Base-by-base conservation (phyloP, 2,113 vertebrate species). In the Rhegmatorhina hoffmannsi region DNA sequence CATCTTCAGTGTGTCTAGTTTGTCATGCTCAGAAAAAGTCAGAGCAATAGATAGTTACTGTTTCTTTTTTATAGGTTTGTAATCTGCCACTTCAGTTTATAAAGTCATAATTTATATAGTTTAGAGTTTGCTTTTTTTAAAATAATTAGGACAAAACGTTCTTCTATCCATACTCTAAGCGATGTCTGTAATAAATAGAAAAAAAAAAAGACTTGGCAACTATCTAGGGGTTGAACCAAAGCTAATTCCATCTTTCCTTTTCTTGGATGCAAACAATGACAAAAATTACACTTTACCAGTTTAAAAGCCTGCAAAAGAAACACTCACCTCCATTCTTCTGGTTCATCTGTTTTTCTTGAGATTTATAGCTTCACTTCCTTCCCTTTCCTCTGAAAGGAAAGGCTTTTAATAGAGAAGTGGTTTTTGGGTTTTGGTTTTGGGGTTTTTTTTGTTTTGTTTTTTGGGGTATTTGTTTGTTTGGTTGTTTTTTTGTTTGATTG, bases 221-320 rank as follows among this genome's bases (percentile, higher is more conserved):
- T 47, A 63, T 43, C 29, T 21, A 44, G 18, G n/a, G 25, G 3
- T 16, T 75, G n/a, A 74, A 59, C 25, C 6, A 78, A 76, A 66
- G 13, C 19, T 79, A 25, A 12, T 59, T 92, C 26, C 14, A 15
- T 4, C 5, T 76, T 80, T 84, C 9, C 3, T 74, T 80, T 90
- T 36, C 28, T 47, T 81, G n/a, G 64, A 55, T 8, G 1, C 14
- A 67, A 69, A 33, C 3, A 6, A 24, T 4, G 14, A 36, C 19
- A 49, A 25, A 13, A 4, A 2, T 17, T 50, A 23, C 0, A 0
- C 29, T 79, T 84, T 68, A 7, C 31, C 1, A 1, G 2, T 78
- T 60, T 52, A 50, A 59, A 91, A 73, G 24, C 7, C 18, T 62
- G 18, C 21, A 40, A 34, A 91, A 74, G 3, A 3, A 70, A 3